Percentiles rank a stretch among this genome's conserved stretches.
Conservation (phyloP, 2,888 invertebrate species). For the Trissolcus brochymenae region DNA sequence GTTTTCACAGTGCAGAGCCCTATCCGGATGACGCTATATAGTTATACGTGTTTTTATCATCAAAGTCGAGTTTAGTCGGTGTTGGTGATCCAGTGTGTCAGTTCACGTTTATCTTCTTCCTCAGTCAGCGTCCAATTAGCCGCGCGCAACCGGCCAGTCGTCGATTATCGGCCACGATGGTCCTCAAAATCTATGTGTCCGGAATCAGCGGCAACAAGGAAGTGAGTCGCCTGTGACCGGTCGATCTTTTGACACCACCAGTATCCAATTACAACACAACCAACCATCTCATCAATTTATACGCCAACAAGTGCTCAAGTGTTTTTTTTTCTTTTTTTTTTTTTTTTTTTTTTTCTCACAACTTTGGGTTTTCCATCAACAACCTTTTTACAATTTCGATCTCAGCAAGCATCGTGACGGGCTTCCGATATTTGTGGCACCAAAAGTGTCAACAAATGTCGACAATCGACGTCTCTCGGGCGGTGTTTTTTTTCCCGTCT, state of each 20-base stretch:
- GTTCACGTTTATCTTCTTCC: constrained; percentile 39
- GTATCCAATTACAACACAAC: constrained; percentile 55
- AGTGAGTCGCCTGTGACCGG: constrained; percentile 79
- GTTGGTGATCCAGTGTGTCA: constrained; percentile 52
- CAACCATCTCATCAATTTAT: constrained; percentile 37
- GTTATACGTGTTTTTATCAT: constrained; percentile 56
- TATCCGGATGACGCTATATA: constrained; percentile 57
- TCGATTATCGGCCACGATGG: constrained; percentile 79
- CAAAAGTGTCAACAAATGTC: constrained; percentile 40
- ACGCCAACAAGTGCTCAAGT: constrained; percentile 9
- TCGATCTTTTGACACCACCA: constrained; percentile 7
- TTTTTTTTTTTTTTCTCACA: not conserved
- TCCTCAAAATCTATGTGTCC: constrained; percentile 93
- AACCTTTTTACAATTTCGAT: not conserved
- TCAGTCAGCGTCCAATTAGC: constrained; percentile 49
- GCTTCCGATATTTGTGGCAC: constrained; percentile 22
- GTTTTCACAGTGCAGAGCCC: not conserved
- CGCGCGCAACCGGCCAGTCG: constrained; percentile 50
- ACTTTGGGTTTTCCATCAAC: not conserved
- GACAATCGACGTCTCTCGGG: constrained; percentile 19
- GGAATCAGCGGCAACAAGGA: constrained; percentile 96
- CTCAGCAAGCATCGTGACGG: not conserved
- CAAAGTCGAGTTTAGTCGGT: constrained; percentile 58
- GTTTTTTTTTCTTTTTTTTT: not conserved
- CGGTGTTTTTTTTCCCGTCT: constrained; percentile 11